Evolutionary conservation across 2,797 vertebrate genomes (phyloP).

Genomic region (Anniella stebbinsi): DNA sequence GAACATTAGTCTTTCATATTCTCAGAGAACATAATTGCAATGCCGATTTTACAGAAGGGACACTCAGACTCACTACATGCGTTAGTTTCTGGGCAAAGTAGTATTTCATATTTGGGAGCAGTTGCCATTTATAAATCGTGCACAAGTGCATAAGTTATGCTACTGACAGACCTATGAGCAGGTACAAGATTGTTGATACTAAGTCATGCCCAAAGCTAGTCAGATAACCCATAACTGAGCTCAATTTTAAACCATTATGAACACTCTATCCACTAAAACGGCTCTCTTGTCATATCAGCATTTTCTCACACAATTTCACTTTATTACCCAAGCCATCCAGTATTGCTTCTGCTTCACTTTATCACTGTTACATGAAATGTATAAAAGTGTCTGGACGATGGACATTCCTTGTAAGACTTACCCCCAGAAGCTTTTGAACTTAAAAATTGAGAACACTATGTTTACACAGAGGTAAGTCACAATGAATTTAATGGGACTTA

Average conservation of each 20-base stretch:
- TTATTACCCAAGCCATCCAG: background rate
- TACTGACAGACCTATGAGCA: background rate
- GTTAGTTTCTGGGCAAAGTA: background rate
- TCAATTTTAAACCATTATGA: background rate
- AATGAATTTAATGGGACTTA: background rate
- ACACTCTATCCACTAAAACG: background rate
- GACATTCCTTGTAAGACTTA: background rate
- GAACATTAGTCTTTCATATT: background rate
- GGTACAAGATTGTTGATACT: background rate
- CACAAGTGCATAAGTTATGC: background rate
- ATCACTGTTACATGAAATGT: background rate
- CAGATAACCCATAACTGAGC: background rate
- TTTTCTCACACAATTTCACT: background rate
- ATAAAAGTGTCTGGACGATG: background rate
- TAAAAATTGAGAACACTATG: background rate
- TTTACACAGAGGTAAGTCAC: background rate
- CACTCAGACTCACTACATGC: background rate
- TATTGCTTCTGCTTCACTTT: background rate
- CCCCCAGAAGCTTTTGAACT: background rate
- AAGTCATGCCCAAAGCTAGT: background rate
- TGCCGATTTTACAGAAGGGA: background rate
- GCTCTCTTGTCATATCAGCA: background rate
- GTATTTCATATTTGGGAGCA: background rate
- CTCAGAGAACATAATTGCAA: background rate
- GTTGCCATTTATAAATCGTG: background rate